phyloP scores from a whole-genome alignment of 2,888 invertebrate genomes.

The Molorchus minor region DNA sequence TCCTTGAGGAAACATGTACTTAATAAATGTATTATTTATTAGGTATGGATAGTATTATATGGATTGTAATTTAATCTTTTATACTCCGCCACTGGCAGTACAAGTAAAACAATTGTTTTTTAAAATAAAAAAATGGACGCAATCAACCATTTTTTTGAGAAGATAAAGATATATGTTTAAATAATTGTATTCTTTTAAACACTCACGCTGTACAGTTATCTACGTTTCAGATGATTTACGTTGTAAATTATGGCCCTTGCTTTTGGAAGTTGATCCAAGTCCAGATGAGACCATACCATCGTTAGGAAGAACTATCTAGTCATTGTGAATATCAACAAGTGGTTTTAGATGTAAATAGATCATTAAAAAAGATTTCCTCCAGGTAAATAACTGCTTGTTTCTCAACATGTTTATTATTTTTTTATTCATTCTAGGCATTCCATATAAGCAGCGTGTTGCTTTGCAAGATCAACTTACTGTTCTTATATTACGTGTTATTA shows the following conservation, averaged over 20 bases:
- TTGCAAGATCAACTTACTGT: conserved; percentile 90
- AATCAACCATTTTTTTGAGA: no score
- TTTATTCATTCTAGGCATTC: conserved; percentile 72
- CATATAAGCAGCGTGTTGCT: conserved; percentile 82
- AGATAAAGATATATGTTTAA: no score
- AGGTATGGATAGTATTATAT: no score
- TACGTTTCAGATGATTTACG: conserved; percentile 82
- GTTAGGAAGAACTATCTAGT: conserved; percentile 74
- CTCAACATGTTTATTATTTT: no score
- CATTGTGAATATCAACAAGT: conserved; percentile 88
- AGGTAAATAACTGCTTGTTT: conserved; percentile 52
- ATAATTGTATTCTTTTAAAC: no score
- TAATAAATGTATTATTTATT: no score
- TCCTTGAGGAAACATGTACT: no score
- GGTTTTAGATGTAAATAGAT: conserved; percentile 90
- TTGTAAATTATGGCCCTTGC: conserved; percentile 83
- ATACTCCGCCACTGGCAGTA: no score
- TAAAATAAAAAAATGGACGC: no score
- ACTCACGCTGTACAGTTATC: no score
- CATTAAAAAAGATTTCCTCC: conserved; percentile 90
- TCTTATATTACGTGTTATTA: conserved; percentile 88
- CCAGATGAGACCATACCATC: conserved; percentile 70
- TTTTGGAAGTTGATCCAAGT: conserved; percentile 77
- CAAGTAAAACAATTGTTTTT: no score
- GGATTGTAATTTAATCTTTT: no score